These are phyloP conservation scores for Cinclus mexicanus DNA, from an alignment of 2,113 vertebrate genomes.

Conservation along the genomic window DNA sequence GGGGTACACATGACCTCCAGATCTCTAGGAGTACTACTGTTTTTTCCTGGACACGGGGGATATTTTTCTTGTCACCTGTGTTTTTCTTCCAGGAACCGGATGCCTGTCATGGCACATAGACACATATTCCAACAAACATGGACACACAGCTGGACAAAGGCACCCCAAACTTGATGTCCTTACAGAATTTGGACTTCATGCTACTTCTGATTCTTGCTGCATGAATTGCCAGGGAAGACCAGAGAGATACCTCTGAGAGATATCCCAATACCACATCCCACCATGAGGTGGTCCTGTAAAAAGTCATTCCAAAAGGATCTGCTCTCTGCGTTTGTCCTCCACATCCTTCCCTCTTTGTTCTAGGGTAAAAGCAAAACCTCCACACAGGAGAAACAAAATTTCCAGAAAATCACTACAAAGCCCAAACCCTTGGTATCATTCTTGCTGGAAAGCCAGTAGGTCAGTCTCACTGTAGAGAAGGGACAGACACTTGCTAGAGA, in stretches of 20 bases:
- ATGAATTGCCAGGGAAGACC: neutral
- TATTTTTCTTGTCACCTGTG: neutral
- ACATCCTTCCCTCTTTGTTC: neutral
- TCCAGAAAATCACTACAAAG: neutral
- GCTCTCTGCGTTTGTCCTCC: neutral
- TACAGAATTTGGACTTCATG: neutral
- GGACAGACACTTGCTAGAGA: neutral
- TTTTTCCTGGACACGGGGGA: neutral
- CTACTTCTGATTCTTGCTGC: neutral
- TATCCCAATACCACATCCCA: neutral
- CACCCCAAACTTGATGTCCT: neutral
- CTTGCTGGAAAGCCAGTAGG: neutral
- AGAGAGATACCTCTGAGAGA: neutral
- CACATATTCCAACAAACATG: neutral
- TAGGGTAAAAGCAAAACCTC: neutral
- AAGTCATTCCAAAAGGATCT: neutral
- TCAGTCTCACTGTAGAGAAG: neutral
- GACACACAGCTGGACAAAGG: neutral
- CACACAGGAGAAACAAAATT: neutral
- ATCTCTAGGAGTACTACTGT: neutral
- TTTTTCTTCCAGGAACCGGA: neutral
- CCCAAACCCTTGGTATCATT: neutral
- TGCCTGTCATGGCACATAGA: neutral
- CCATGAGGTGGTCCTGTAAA: no score
- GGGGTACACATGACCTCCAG: neutral